Conservation (phyloP, 2,797 vertebrate species). For the Lepus townsendii region DNA sequence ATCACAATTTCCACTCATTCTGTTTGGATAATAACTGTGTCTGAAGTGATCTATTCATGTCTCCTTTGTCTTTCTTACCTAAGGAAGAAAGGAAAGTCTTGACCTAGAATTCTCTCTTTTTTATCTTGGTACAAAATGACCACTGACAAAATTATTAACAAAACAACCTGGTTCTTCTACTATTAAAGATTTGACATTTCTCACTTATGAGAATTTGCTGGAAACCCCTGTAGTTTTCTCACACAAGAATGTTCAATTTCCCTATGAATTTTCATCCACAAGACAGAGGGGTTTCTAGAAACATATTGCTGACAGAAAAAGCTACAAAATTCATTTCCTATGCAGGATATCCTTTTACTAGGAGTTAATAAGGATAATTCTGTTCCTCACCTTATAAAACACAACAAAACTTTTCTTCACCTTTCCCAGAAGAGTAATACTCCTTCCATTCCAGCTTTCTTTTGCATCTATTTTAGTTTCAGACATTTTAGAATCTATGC, state of each 20-base stretch:
- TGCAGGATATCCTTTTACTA: not conserved
- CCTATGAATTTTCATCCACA: conserved; percentile 30
- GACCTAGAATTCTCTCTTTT: conserved; percentile 10
- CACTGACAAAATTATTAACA: conserved; percentile 25
- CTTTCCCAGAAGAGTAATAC: conserved; percentile 10
- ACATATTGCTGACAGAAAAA: conserved; percentile 33
- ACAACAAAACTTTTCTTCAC: conserved; percentile 15
- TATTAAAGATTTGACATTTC: conserved; percentile 14
- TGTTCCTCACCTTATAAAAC: not conserved
- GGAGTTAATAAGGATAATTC: conserved; percentile 6
- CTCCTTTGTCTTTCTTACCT: conserved; percentile 68
- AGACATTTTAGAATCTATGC: not conserved
- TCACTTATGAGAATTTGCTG: conserved; percentile 40
- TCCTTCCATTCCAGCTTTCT: not conserved
- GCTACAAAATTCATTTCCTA: not conserved
- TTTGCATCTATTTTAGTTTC: not conserved
- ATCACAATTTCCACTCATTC: conserved; percentile 71
- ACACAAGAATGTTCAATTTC: not conserved
- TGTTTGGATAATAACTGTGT: conserved; percentile 67
- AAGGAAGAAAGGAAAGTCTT: conserved; percentile 68
- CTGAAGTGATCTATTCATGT: conserved; percentile 53
- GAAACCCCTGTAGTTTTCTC: conserved; percentile 32
- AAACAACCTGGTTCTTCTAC: conserved; percentile 14
- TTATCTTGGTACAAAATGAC: conserved; percentile 59
- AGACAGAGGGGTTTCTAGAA: not conserved